Evolutionary conservation across 2,888 invertebrate species (phyloP), one percentile per base, ranked within the genome.

Genomic region (Elaeidobius kamerunicus): DNA sequence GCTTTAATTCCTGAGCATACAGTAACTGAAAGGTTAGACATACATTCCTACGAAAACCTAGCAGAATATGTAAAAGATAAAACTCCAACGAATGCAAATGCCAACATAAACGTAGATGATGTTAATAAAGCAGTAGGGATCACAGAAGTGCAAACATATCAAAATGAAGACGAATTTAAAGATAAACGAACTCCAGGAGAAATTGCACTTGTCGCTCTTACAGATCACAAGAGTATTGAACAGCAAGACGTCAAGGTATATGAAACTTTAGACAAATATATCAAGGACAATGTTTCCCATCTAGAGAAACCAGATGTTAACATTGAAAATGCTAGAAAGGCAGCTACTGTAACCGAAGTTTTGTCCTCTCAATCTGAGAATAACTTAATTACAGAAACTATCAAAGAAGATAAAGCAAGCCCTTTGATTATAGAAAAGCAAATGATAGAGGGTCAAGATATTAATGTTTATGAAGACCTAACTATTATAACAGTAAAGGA

Each of bases 291-390:
- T 5, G 14, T 28, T 18, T 42, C 53, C 28, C 15, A 3, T 15
- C 23, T 14, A 12, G 34, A 14, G 18, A 46, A 18, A n/a, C 53
- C 67, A 9, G 64, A 64, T 36, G 51, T 69, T 36, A 64, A 67
- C 51, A 55, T 69, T n/a, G 70, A 70, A 63, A 61, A 66, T 55
- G 51, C 63, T 60, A 50, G 58, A 69, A 50, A 65, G 52, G 52
- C 61, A 23, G 64, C 62, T 11, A 54, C 67, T 30, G 65, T 74
- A 28, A 68, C 67, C 12, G 70, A 75, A 63, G 67, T 72, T 16
- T 55, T 70, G 19, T 61, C 67, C 17, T 63, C 65, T 55, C 72
- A 73, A 56, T 70, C 66, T 57, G 76, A 76, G 67, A 61, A 56
- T 28, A 49, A 59, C 59, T 66, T 65, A 14, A 27, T 5, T 19